A percentile compares a stretch with the other conserved stretches of the same genome.
phyloP scores from a whole-genome alignment of 2,797 vertebrate genomes.

The Poecilia picta region DNA sequence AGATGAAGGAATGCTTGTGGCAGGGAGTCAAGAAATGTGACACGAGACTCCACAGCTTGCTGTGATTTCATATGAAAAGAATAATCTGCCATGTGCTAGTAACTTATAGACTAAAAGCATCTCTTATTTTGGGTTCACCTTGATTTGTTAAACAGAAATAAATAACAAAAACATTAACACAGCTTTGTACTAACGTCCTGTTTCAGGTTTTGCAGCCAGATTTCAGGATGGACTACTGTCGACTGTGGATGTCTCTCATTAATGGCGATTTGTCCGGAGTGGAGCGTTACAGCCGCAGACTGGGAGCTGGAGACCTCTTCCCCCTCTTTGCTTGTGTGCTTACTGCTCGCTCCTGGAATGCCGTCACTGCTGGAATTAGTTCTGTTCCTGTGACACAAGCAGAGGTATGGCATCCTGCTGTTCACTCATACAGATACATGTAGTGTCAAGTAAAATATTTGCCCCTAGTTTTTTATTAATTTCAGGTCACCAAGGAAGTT shows the following conservation, averaged over 20 bases:
- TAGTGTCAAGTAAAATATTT: neutral
- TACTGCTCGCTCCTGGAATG: slow-evolving; percentile 91
- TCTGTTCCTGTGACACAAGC: slow-evolving; percentile 83
- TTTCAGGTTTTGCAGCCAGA: slow-evolving; percentile 86
- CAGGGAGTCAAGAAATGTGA: neutral
- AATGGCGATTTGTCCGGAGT: slow-evolving; percentile 86
- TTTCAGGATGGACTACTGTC: slow-evolving; percentile 93
- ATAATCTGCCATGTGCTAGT: neutral
- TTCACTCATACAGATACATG: neutral
- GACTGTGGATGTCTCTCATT: slow-evolving; percentile 94
- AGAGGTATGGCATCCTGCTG: slow-evolving; percentile 76
- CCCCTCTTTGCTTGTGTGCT: slow-evolving; percentile 94
- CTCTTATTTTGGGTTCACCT: neutral
- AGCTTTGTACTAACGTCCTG: neutral
- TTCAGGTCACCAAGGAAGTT: neutral
- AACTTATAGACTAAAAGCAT: neutral
- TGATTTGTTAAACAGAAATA: neutral
- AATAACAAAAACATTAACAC: neutral
- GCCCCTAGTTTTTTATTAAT: neutral
- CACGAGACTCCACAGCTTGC: neutral
- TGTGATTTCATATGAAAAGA: neutral
- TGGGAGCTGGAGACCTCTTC: slow-evolving; percentile 92
- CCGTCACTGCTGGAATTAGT: slow-evolving; percentile 89
- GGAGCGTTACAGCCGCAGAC: slow-evolving; percentile 86
- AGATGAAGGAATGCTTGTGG: neutral